Evolutionary conservation across 2,888 invertebrate species (phyloP).

Genomic region (Pyrrhosoma nymphula): DNA sequence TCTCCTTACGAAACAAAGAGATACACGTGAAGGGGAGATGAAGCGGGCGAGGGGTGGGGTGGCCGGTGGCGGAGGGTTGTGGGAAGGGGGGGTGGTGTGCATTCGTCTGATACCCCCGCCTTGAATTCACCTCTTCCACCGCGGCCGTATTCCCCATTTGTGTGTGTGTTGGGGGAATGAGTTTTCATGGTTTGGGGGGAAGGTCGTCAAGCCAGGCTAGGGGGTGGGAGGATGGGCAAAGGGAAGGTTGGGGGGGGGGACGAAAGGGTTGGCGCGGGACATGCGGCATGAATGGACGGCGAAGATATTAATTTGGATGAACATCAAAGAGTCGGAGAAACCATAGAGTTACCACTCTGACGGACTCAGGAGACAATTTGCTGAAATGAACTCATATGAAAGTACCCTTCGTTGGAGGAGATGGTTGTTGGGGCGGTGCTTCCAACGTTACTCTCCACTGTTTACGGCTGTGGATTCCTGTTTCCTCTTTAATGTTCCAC

Average conservation of each 20-base stretch:
- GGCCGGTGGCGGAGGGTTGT: no score
- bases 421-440: not conserved
- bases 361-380: conserved; percentile 16
- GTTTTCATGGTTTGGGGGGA: no score
- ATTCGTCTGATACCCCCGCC: not conserved
- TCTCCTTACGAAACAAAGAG: no score
- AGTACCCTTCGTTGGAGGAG: not conserved
- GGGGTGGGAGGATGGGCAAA: not conserved
- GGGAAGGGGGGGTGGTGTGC: no score
- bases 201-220: no score
- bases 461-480: not conserved
- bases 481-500: not conserved
- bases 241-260: not conserved
- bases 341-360: not conserved
- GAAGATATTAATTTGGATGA: conserved; percentile 18
- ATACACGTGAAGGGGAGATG: no score
- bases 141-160: not conserved
- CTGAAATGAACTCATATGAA: not conserved
- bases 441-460: not conserved
- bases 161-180: no score
- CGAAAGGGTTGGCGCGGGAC: not conserved
- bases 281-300: not conserved
- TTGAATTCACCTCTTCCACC: not conserved
- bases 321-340: conserved; percentile 14
- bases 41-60: no score